A percentile compares a stretch with the other conserved stretches of the same genome.
phyloP scores from a whole-genome alignment of 2,113 vertebrate species.

The Athene cunicularia region DNA sequence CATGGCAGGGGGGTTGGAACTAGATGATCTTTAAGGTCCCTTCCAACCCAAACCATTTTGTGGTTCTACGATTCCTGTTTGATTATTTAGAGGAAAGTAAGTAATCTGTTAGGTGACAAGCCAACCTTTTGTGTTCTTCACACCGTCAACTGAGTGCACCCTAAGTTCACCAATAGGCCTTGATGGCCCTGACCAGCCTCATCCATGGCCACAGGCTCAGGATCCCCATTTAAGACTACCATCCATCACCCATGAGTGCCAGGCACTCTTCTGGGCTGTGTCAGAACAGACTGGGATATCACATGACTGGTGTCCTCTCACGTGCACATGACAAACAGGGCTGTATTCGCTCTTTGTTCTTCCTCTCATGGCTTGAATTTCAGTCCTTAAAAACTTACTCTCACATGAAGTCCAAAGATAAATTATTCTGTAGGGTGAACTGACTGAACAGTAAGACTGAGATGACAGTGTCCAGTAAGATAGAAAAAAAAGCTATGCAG shows the following conservation, averaged over 20 bases:
- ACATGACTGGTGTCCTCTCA: neutral
- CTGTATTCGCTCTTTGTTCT: neutral
- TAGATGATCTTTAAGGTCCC: too few relatives aligned
- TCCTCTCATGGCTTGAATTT: neutral
- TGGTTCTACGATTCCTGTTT: neutral
- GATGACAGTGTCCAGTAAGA: neutral
- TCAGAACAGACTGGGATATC: neutral
- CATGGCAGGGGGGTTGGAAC: too few relatives aligned
- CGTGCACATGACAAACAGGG: accelerated
- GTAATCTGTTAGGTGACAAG: neutral
- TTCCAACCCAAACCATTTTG: too few relatives aligned
- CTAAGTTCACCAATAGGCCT: neutral
- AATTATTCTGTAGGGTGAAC: neutral
- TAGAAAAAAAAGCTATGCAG: neutral
- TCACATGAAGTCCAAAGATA: neutral
- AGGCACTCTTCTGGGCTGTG: neutral
- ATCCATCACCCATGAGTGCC: neutral
- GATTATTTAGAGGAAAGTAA: neutral
- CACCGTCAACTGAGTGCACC: too few relatives aligned
- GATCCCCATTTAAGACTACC: neutral
- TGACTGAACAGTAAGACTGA: neutral
- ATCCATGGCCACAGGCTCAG: neutral
- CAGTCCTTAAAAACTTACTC: neutral
- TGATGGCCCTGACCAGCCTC: too few relatives aligned
- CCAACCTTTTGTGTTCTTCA: too few relatives aligned